A percentile compares a stretch with the other conserved stretches of the same genome.
phyloP scores from a whole-genome alignment of 2,888 invertebrate genomes.

The Perithous albicinctus region DNA sequence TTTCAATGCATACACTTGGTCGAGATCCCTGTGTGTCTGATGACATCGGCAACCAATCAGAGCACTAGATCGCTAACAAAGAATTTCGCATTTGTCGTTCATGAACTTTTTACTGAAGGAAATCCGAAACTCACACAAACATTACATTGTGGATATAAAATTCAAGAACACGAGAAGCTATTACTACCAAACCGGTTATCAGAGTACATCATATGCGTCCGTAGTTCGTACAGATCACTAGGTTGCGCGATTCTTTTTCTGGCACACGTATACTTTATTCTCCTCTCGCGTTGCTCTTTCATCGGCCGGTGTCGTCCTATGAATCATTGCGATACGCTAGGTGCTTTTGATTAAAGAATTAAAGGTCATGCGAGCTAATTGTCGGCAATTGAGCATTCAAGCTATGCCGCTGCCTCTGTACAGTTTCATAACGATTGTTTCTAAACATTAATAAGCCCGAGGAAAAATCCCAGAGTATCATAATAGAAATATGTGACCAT shows the following conservation, averaged over 20 bases:
- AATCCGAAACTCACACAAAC: no score
- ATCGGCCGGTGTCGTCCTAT: not conserved
- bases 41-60: no score
- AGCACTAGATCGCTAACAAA: no score
- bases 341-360: slow-evolving; percentile 42
- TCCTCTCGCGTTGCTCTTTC: not conserved
- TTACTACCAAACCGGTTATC: not conserved
- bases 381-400: slow-evolving; percentile 43
- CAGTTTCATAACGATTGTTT: slow-evolving; percentile 32
- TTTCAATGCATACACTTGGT: no score
- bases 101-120: no score
- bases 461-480: no score
- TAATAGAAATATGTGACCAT: no score
- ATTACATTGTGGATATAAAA: no score
- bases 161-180: not conserved
- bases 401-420: not conserved
- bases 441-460: no score
- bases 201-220: not conserved
- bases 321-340: not conserved
- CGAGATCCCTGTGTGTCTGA: no score
- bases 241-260: not conserved
- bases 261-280: not conserved
- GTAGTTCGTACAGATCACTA: not conserved
- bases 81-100: no score
- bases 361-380: slow-evolving; percentile 60